A percentile compares a stretch with the other conserved stretches of the same genome.
Conservation (phyloP, 92 coral and sea anemone genomes). For the Phenganax stokvisi region DNA sequence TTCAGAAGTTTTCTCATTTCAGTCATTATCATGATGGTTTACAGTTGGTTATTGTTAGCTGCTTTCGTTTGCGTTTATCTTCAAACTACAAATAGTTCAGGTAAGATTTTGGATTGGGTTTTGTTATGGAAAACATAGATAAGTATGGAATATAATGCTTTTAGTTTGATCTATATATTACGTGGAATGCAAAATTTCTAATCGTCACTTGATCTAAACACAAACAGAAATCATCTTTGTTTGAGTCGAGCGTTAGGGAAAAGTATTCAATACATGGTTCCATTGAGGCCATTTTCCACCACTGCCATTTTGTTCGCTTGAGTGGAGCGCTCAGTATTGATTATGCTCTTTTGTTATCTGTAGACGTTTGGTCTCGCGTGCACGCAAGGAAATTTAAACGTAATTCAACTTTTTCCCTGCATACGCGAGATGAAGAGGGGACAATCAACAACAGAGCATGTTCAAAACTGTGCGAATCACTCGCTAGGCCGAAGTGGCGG, state of each 20-base stretch:
- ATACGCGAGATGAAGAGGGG: too few species aligned
- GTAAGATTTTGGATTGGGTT: not conserved
- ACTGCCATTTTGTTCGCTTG: too few species aligned
- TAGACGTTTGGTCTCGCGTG: too few species aligned
- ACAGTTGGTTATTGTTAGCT: too few species aligned
- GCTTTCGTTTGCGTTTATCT: not conserved
- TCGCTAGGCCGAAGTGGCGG: too few species aligned
- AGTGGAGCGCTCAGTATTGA: too few species aligned
- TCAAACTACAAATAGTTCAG: not conserved
- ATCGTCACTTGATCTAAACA: constrained; percentile 8
- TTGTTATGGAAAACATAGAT: not conserved
- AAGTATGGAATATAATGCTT: not conserved
- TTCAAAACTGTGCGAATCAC: too few species aligned
- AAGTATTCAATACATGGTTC: not conserved
- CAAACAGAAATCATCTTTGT: not conserved
- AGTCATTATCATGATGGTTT: not conserved
- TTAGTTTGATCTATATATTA: not conserved
- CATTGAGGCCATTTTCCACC: not conserved
- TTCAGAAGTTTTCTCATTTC: too few species aligned
- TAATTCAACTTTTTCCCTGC: too few species aligned
- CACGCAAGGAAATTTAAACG: too few species aligned
- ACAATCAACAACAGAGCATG: too few species aligned
- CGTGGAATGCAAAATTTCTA: constrained; percentile 23
- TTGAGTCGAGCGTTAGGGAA: not conserved
- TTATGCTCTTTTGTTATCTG: too few species aligned